Evolutionary conservation across 2,888 invertebrate species (phyloP), one percentile per base, ranked within the genome.

Genomic region (Epistrophe grossulariae): DNA sequence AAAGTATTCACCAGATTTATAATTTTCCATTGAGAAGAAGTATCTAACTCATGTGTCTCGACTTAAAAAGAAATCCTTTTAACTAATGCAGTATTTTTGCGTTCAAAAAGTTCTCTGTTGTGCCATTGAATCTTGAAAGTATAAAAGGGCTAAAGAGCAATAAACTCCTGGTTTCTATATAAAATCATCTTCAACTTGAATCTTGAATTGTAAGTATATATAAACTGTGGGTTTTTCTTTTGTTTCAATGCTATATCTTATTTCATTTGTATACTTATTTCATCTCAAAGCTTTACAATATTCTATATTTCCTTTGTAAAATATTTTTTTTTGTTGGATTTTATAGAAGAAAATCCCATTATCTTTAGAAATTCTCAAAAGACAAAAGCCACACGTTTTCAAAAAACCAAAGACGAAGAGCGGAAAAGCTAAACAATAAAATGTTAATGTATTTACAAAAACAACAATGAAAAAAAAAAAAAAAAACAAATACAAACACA

Each of bases 401-500:
- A 35, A 68, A n/a, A 48, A 59, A 59, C 62, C 55, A 55, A 68
- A 66, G 50, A 77, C 17, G 35, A 13, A 52, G 55, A 70, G n/a
- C 55, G 19, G 43, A 50, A 68, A 43, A 31, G 62, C 70, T 70
- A 73, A 80, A 68, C 60, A 80, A 70, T 74, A 62, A 80, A 74
- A 80, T 68, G 60, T 52, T 62, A 15, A 78, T 52, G 28, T 66
- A 78, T 43, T 43, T 60, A 24, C 17, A 50, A 31, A 68, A 35
- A 5, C 2, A 55, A 24, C 24, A 7, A 19, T 9, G n/a, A n/a
- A n/a, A n/a, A n/a, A n/a, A n/a, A n/a, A n/a, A n/a, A n/a, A n/a
- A n/a, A 10, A 38, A 13, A 35, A 19, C 35, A 19, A 45, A 52
- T 0, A 57, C 38, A 31, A 7, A 79, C 31, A 45, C 68, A 60